phyloP scores from a whole-genome alignment of 2,888 invertebrate genomes.

The Mythimna pallens region DNA sequence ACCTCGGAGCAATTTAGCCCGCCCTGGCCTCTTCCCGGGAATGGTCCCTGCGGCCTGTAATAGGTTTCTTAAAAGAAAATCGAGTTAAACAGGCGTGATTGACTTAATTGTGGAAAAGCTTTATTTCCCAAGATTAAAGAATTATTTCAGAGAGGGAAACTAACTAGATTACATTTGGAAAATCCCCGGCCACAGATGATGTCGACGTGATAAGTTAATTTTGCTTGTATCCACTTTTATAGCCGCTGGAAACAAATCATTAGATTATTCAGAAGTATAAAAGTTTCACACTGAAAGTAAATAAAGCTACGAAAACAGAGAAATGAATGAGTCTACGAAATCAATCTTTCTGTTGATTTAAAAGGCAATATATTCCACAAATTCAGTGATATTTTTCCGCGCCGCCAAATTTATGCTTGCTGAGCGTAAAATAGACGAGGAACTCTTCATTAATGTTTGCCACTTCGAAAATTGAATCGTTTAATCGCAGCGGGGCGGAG shows the following conservation, averaged over 20 bases:
- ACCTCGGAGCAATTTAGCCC: constrained; percentile 84
- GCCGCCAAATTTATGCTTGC: constrained; percentile 68
- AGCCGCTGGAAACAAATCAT: constrained; percentile 16
- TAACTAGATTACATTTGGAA: constrained; percentile 56
- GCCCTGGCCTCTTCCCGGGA: constrained; percentile 74
- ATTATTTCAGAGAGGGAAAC: constrained; percentile 60
- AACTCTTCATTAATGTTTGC: constrained; percentile 80
- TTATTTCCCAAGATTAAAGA: constrained; percentile 77
- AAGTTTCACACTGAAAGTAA: background rate
- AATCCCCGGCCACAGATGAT: constrained; percentile 36
- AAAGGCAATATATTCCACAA: constrained; percentile 51
- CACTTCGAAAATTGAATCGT: constrained; percentile 85
- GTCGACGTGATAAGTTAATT: constrained; percentile 37
- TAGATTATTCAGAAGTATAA: constrained; percentile 21
- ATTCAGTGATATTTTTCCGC: constrained; percentile 67
- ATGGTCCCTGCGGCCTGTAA: constrained; percentile 86
- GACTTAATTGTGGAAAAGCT: constrained; percentile 83
- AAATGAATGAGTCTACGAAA: constrained; percentile 23
- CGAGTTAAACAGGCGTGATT: constrained; percentile 87
- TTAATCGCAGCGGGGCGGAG: constrained; percentile 78
- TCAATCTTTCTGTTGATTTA: constrained; percentile 43
- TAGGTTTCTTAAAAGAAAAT: constrained; percentile 87
- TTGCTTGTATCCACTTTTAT: constrained; percentile 32
- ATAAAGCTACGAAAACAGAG: constrained; percentile 34
- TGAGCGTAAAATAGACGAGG: constrained; percentile 73